Percentiles rank a stretch among this genome's conserved stretches.
These are phyloP conservation scores for Rhegmatorhina hoffmannsi DNA, from an alignment of 2,113 vertebrate species.

Conservation along the genomic window DNA sequence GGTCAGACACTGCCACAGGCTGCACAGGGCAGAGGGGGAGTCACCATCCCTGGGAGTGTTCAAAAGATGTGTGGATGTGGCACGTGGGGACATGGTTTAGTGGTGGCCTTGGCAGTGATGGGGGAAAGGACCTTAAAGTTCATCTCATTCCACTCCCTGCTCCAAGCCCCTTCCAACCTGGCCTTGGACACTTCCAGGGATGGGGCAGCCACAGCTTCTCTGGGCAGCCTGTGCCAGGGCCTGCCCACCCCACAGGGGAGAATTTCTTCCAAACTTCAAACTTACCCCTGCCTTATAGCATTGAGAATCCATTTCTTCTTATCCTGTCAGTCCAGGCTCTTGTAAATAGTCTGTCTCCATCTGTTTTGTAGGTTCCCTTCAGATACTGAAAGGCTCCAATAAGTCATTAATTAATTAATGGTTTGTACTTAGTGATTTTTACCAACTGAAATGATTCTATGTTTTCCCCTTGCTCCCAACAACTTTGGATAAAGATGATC, in stretches of 20 bases:
- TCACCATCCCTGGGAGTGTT: not conserved
- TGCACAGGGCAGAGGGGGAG: not conserved
- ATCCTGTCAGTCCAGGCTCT: not conserved
- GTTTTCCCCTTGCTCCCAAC: not conserved
- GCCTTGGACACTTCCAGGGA: not conserved
- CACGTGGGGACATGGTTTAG: not conserved
- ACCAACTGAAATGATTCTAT: not conserved
- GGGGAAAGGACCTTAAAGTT: not conserved
- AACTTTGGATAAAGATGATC: not conserved
- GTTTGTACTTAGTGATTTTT: not conserved
- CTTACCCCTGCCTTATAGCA: not conserved
- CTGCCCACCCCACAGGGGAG: not conserved
- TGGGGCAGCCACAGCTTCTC: not conserved
- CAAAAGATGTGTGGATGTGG: not conserved
- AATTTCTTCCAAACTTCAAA: not conserved
- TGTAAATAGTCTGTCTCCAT: not conserved
- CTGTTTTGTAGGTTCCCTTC: not conserved
- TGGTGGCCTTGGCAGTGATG: not conserved
- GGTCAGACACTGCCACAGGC: not conserved
- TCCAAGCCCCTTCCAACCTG: not conserved
- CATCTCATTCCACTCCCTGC: rapidly evolving
- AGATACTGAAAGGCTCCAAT: not conserved
- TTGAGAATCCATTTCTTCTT: not conserved
- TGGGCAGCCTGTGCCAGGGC: not conserved
- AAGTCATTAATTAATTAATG: not conserved